Evolutionary conservation across 2,113 vertebrate genomes (phyloP).

Genomic region (Eurypyga helias): DNA sequence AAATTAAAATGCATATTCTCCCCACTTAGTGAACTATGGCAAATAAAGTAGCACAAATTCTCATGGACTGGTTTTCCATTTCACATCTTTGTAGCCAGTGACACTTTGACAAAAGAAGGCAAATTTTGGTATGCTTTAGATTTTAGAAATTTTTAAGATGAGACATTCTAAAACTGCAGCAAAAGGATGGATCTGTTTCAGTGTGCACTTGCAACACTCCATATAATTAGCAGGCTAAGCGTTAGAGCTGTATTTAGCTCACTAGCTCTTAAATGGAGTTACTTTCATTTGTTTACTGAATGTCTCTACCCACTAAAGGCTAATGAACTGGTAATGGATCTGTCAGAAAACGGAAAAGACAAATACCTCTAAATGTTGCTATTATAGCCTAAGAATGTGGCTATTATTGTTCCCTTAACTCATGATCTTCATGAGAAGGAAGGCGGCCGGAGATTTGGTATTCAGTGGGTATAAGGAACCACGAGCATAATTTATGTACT

Average conservation of each 20-base stretch:
- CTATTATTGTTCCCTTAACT: constrained; percentile 43
- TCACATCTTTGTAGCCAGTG: not conserved
- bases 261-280: constrained; percentile 63
- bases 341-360: constrained; percentile 57
- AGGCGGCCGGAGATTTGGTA: not conserved
- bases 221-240: constrained; percentile 53
- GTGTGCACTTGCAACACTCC: not conserved
- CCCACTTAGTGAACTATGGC: not conserved
- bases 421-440: constrained; percentile 7
- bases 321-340: constrained; percentile 71
- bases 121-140: not conserved
- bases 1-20: not conserved
- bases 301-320: constrained; percentile 63
- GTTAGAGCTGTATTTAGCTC: constrained; percentile 58
- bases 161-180: not conserved
- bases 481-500: not conserved
- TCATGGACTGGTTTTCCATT: not conserved
- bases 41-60: not conserved
- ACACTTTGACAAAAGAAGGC: not conserved
- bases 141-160: not conserved
- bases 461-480: not conserved
- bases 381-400: constrained; percentile 21
- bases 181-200: not conserved
- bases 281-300: constrained; percentile 67
- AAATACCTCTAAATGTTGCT: constrained; percentile 62